Evolutionary conservation across 2,888 invertebrate species (phyloP).

Genomic region (Eumerus sabulonum): DNA sequence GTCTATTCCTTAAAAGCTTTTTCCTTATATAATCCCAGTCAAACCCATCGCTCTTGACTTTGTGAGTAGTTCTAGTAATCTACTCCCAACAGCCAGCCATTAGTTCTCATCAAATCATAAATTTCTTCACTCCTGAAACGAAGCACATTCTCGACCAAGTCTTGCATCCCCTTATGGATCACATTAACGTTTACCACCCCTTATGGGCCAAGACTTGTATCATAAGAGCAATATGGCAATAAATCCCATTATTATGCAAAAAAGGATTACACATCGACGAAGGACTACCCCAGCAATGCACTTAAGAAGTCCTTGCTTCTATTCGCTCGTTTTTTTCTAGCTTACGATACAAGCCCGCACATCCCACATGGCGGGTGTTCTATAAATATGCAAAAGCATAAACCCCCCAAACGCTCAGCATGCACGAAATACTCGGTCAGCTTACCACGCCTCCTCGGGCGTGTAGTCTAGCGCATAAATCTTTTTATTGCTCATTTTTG

Average conservation of each 20-base stretch:
- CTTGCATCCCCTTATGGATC: background rate
- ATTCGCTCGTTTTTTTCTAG: no score
- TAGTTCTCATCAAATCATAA: background rate
- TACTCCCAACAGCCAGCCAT: background rate
- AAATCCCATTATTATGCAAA: conserved; percentile 5
- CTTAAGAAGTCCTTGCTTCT: no score
- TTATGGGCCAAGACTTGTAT: conserved; percentile 14
- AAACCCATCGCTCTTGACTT: no score
- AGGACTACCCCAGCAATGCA: no score
- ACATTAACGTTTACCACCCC: conserved; percentile 21
- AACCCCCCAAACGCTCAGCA: background rate
- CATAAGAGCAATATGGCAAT: conserved; percentile 14
- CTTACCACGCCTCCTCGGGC: conserved; percentile 18
- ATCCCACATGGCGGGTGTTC: background rate
- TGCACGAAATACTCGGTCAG: background rate
- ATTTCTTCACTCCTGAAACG: background rate
- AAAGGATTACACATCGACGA: background rate
- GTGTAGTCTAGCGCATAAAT: conserved; percentile 12
- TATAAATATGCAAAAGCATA: conserved; percentile 20
- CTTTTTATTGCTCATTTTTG: conserved; percentile 11
- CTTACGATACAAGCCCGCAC: background rate
- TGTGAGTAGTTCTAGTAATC: no score
- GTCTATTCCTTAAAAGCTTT: no score
- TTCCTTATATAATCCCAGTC: no score
- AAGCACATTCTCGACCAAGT: background rate